These are phyloP conservation scores for Drosophila kikkawai DNA, from an alignment of 1,140 invertebrate genomes.

Conservation along the genomic window DNA sequence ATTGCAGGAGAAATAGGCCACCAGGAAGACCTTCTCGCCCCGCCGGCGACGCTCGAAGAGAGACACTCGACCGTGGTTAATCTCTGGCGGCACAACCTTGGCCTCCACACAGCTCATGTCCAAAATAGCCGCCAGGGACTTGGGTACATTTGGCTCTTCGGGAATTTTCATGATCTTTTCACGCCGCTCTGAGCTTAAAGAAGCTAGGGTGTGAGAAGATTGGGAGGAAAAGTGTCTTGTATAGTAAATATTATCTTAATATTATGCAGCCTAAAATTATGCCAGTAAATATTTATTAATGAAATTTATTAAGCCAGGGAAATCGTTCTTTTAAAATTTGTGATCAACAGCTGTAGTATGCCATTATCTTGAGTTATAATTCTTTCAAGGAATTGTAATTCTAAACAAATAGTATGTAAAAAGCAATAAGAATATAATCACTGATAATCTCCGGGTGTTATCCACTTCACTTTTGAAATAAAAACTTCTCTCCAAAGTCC, in stretches of 20 bases:
- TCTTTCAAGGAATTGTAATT: background rate
- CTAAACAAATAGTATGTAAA: background rate
- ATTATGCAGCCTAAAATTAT: conserved; percentile 1
- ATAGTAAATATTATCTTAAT: background rate
- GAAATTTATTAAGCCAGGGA: background rate
- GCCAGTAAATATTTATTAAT: background rate
- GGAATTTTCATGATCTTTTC: conserved; percentile 56
- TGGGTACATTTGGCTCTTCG: conserved; percentile 62
- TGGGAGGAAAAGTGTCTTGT: background rate
- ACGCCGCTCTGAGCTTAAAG: conserved; percentile 34
- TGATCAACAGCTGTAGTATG: no score
- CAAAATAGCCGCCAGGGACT: conserved; percentile 45
- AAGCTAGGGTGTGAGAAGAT: background rate
- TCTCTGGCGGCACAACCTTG: conserved; percentile 68
- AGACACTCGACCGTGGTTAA: conserved; percentile 65
- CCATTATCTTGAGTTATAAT: background rate
- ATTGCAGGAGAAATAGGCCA: conserved; percentile 86
- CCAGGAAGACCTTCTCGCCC: conserved; percentile 86
- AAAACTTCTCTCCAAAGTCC: conserved; percentile 60
- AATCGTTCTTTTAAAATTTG: background rate
- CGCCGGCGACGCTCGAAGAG: conserved; percentile 71
- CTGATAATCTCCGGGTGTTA: background rate
- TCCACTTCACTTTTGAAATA: background rate
- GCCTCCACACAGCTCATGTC: conserved; percentile 75
- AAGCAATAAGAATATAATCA: background rate